A percentile compares a stretch with the other conserved stretches of the same genome.
Conservation (phyloP, 1,140 invertebrate genomes). For the Saccostrea echinata region DNA sequence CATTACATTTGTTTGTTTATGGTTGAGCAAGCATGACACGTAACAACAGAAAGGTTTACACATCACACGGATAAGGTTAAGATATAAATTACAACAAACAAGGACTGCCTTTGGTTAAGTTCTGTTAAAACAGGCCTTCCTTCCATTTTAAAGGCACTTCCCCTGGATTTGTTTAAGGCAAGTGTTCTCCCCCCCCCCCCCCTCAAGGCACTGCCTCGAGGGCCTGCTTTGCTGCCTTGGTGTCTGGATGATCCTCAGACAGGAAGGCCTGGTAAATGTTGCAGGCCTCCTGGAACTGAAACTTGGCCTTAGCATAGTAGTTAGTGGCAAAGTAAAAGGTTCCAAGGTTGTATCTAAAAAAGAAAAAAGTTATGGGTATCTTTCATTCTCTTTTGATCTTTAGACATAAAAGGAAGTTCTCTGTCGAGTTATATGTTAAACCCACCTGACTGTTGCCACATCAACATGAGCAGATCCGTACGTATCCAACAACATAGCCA, state of each 20-base stretch:
- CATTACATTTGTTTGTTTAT: too few species aligned
- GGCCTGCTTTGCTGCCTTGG: conserved; percentile 59
- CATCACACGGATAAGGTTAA: too few species aligned
- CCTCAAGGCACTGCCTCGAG: conserved; percentile 53
- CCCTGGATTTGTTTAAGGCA: background rate
- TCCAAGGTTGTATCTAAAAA: conserved; percentile 69
- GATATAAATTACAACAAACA: too few species aligned
- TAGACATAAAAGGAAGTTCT: background rate
- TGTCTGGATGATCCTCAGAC: conserved; percentile 65
- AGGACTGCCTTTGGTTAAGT: too few species aligned
- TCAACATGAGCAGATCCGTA: conserved; percentile 66
- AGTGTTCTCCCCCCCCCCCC: too few species aligned
- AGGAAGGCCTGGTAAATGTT: conserved; percentile 62
- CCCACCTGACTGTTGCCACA: conserved; percentile 65
- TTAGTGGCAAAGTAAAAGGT: conserved; percentile 69
- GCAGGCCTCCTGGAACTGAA: conserved; percentile 65
- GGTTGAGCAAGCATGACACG: too few species aligned
- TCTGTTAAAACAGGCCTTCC: too few species aligned
- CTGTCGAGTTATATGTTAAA: background rate
- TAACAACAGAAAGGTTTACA: too few species aligned
- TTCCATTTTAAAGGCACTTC: background rate
- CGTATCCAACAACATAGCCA: conserved; percentile 61
- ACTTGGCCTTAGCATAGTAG: conserved; percentile 65
- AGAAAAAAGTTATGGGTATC: background rate
- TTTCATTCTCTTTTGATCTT: too few species aligned